A percentile compares a stretch with the other conserved stretches of the same genome.
phyloP scores from a whole-genome alignment of 2,888 invertebrate genomes.

The Nemoura dubitans region DNA sequence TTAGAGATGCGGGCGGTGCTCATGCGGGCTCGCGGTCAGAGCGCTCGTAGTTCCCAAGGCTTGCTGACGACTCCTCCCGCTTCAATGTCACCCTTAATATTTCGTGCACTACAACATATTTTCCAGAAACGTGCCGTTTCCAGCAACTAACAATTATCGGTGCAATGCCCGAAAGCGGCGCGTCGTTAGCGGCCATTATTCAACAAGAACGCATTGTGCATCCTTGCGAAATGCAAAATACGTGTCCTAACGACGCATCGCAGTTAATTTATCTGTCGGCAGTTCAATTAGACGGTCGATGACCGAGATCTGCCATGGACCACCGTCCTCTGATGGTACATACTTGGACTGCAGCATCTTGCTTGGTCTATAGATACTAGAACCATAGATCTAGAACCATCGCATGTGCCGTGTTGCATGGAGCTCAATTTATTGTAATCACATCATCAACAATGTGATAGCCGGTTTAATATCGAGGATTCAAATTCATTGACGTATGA shows the following conservation, averaged over 20 bases:
- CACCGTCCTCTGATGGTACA: background rate
- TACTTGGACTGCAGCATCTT: no score
- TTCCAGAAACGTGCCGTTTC: background rate
- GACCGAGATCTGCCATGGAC: background rate
- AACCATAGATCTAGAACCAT: background rate
- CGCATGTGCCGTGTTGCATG: background rate
- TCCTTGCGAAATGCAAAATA: conserved; percentile 14
- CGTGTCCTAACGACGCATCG: conserved; percentile 14
- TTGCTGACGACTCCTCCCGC: background rate
- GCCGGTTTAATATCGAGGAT: background rate
- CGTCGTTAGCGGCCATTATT: background rate
- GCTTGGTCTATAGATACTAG: no score
- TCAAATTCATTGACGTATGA: background rate
- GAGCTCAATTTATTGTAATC: background rate
- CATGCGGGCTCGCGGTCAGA: background rate
- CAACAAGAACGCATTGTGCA: background rate
- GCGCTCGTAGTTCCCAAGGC: background rate
- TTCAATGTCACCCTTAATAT: background rate
- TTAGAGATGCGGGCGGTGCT: background rate
- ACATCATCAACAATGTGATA: background rate
- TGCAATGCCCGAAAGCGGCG: background rate
- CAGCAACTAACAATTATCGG: background rate
- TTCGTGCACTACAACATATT: background rate
- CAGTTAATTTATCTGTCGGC: conserved; percentile 7
- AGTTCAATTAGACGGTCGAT: conserved; percentile 1